Conservation (phyloP, 2,888 invertebrate species). For the Andrena haemorrhoa region DNA sequence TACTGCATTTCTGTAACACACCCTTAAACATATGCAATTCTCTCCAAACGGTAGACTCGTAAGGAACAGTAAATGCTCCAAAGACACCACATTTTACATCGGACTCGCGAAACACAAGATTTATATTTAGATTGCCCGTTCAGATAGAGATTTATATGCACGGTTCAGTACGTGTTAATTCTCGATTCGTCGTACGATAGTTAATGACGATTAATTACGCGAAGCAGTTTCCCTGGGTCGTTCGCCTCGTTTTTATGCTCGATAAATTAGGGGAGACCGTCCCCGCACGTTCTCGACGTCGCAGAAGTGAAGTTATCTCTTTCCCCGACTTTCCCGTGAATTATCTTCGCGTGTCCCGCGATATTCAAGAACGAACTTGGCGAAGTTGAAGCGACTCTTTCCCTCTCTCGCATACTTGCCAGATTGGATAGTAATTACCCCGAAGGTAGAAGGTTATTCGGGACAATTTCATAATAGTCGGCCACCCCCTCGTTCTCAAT, state of each 20-base stretch:
- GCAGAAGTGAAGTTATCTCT: constrained; percentile 42
- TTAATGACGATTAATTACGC: constrained; percentile 9
- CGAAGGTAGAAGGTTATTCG: constrained; percentile 34
- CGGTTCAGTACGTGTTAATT: background rate
- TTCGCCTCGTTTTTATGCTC: background rate
- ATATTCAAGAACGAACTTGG: constrained; percentile 48
- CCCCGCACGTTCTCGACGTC: constrained; percentile 26
- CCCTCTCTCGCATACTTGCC: constrained; percentile 34
- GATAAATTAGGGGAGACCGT: constrained; percentile 32
- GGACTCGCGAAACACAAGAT: too few relatives aligned
- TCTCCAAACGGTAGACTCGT: too few relatives aligned
- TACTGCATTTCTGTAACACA: too few relatives aligned
- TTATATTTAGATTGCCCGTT: too few relatives aligned
- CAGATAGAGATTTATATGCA: background rate
- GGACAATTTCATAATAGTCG: constrained; percentile 44
- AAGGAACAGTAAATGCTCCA: too few relatives aligned
- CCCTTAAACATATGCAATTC: too few relatives aligned
- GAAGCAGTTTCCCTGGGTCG: background rate
- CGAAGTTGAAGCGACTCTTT: constrained; percentile 42
- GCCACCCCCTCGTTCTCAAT: constrained; percentile 8
- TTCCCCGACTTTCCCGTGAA: constrained; percentile 39
- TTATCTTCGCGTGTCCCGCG: constrained; percentile 45
- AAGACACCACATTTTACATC: too few relatives aligned
- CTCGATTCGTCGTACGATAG: background rate
- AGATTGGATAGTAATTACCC: constrained; percentile 53